A percentile compares a stretch with the other conserved stretches of the same genome.
Conservation (phyloP, 2,113 vertebrate genomes). For the Poeciliopsis occidentalis region DNA sequence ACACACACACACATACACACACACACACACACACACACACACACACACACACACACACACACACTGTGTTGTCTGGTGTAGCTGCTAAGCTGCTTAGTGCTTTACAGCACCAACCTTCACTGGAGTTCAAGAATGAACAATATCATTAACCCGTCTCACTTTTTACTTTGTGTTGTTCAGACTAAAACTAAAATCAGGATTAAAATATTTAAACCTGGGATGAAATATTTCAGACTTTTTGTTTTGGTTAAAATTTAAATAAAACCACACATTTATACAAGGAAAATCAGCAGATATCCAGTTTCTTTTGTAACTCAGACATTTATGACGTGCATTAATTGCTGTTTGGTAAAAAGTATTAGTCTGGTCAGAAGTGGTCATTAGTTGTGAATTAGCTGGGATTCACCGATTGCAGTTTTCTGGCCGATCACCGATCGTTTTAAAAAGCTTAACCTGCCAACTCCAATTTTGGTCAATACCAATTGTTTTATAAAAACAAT, state of each 20-base stretch:
- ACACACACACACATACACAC: background rate
- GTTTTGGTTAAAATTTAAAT: background rate
- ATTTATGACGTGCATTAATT: background rate
- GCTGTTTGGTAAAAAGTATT: too few species aligned
- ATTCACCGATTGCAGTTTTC: too few species aligned
- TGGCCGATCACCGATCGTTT: too few species aligned
- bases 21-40: background rate
- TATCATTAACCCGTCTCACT: background rate
- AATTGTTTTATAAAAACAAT: too few species aligned
- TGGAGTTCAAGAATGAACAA: slow-evolving; percentile 41
- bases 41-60: background rate
- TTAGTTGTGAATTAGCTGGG: background rate
- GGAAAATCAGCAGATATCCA: background rate
- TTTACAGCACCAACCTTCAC: slow-evolving; percentile 51
- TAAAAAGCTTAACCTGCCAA: too few species aligned
- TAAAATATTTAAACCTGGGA: too few species aligned
- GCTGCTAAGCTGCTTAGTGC: slow-evolving; percentile 66
- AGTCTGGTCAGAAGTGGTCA: background rate
- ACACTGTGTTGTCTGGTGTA: slow-evolving; percentile 54
- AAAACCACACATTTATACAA: background rate
- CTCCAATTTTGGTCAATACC: too few species aligned
- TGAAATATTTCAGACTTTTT: background rate
- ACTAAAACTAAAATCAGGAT: background rate
- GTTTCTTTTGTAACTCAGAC: background rate
- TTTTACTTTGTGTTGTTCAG: background rate